These are phyloP conservation scores for Nesoenas mayeri DNA, from an alignment of 2,113 vertebrate genomes.

Conservation along the genomic window DNA sequence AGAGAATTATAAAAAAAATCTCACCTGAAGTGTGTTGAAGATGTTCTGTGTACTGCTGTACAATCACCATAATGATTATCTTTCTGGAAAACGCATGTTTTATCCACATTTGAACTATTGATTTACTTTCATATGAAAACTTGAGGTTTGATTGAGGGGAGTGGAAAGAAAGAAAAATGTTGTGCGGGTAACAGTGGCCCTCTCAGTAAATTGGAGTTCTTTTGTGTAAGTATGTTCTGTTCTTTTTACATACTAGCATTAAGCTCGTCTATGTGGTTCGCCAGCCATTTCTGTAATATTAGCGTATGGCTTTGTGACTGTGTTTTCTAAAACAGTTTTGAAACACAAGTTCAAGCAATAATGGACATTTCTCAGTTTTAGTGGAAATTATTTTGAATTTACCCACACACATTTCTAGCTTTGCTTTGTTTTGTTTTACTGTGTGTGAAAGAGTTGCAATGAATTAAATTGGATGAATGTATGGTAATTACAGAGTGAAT, in stretches of 20 bases:
- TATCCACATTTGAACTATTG: background rate
- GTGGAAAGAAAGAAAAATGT: background rate
- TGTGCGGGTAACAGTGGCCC: accelerated
- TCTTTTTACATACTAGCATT: background rate
- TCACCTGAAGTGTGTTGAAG: background rate
- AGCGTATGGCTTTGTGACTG: background rate
- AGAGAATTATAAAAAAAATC: background rate
- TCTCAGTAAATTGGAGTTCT: background rate
- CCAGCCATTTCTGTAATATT: background rate
- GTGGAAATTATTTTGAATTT: background rate
- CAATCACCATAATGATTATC: background rate
- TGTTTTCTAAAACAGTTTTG: background rate
- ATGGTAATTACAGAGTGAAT: background rate
- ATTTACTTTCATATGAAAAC: background rate
- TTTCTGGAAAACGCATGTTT: background rate
- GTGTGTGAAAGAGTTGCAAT: background rate
- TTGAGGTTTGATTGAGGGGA: background rate
- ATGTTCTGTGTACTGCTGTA: background rate
- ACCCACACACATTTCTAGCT: background rate
- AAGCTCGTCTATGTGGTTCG: background rate
- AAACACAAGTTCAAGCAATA: background rate
- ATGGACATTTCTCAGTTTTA: background rate
- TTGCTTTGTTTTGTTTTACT: background rate
- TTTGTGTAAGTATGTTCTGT: background rate
- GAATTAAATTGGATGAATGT: background rate